A percentile compares a stretch with the other conserved stretches of the same genome.
Evolutionary conservation across 2,888 invertebrate species (phyloP).

Genomic region (Sarcophaga variegata): DNA sequence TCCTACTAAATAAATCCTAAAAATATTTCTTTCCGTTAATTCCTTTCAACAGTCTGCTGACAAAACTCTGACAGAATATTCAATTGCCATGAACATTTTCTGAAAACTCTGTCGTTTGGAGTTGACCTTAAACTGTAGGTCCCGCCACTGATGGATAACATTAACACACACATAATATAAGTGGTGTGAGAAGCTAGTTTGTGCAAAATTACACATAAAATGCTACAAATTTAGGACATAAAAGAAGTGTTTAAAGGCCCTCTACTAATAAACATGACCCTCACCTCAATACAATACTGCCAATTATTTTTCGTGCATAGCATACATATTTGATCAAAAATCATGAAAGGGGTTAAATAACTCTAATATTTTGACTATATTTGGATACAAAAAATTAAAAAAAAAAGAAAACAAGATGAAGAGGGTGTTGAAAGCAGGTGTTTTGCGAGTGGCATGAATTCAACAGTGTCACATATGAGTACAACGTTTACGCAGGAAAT

Average conservation of each 20-base stretch:
- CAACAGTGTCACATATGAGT: constrained; percentile 7
- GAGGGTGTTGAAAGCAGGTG: constrained; percentile 43
- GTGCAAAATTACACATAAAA: no score
- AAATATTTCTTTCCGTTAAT: no score
- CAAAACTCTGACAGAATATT: no score
- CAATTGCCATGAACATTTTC: no score
- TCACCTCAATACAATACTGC: background rate
- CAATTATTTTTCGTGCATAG: background rate
- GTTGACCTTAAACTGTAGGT: no score
- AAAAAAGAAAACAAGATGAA: background rate
- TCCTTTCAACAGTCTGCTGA: no score
- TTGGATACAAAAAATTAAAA: constrained; percentile 5
- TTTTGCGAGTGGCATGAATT: background rate
- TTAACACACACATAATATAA: no score
- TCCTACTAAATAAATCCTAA: no score
- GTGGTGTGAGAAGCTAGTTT: no score
- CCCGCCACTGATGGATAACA: no score
- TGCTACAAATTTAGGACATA: background rate
- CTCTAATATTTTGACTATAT: constrained; percentile 22
- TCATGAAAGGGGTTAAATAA: constrained; percentile 26
- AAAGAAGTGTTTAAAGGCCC: background rate
- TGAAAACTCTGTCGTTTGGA: no score
- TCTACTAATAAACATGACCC: background rate
- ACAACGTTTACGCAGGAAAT: background rate
- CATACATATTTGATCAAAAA: constrained; percentile 14